Base-by-base conservation (phyloP, 2,888 invertebrate genomes). In the Cheilosia variabilis region DNA sequence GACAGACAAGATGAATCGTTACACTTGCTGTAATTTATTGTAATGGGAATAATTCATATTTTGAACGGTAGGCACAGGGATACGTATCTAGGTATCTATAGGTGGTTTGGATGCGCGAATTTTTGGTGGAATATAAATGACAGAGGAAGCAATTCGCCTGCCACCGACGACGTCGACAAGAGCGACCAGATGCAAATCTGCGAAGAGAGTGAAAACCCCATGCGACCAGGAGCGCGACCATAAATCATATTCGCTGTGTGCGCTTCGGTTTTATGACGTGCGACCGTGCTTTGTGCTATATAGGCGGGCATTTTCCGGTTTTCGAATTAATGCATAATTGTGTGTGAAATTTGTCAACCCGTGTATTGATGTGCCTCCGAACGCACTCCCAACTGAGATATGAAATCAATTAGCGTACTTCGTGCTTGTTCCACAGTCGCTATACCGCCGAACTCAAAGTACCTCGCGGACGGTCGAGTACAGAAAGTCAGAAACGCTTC, bases 11-110 rank as follows among this genome's bases (percentile, higher is more conserved):
- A 79, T 84, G 65, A 84, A 65, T 84, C 75, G 75, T 60, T 71
- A 80, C 84, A 84, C 84, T 84, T 84, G 84, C 55, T 71, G 75
- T 84, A 66, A 84, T 84, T 80, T 80, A 84, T 84, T 80, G 84
- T 75, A 75, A 80, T 75, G 69, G 60, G 53, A 31, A 84, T 76
- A 66, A 84, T 80, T 84, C 84, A 75, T 84, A 71, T 73, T 76
- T 63, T 65, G 65, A 69, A 75, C 47, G 73, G 73, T 41, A 22
- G 10, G 60, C 19, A 19, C 31, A 55, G 60, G 55, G 63, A 69
- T 31, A 53, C 62, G 77, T 62, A 55, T 69, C 62, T 79, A 62
- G 66, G 77, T 62, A 62, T 69, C 45, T 55, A 19, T 65, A 63
- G 69, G 47, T 22, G 9, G 22, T 31, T 43, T 76, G n/a, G 13